Evolutionary conservation across 1,140 invertebrate species (phyloP).

Genomic region (Megalopta genalis): DNA sequence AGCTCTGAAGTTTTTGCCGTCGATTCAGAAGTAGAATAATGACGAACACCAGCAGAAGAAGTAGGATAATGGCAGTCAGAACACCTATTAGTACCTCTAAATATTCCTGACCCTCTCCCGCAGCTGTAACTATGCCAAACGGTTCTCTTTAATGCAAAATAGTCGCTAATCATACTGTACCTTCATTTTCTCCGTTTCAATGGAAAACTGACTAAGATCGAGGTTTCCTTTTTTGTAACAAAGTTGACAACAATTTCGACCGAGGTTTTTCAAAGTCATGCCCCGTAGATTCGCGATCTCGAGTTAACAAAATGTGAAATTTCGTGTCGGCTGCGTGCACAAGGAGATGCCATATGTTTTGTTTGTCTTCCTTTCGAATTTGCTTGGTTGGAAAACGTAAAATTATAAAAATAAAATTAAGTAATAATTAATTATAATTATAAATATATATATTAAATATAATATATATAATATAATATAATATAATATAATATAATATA

Average conservation of each 20-base stretch:
- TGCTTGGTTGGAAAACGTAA: too few relatives aligned
- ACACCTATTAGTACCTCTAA: constrained; percentile 88
- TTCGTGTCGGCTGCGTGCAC: too few relatives aligned
- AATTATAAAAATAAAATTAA: too few relatives aligned
- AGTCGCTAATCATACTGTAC: background rate
- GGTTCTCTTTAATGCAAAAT: constrained; percentile 42
- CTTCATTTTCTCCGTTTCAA: background rate
- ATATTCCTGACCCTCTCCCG: constrained; percentile 83
- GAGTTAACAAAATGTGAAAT: background rate
- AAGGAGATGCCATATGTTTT: too few relatives aligned
- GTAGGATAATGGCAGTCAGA: constrained; percentile 86
- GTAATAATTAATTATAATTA: too few relatives aligned
- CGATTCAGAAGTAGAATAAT: constrained; percentile 85
- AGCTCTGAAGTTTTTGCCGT: constrained; percentile 84
- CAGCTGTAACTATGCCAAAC: constrained; percentile 80
- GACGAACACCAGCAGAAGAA: constrained; percentile 84
- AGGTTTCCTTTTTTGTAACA: background rate
- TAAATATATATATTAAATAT: too few relatives aligned
- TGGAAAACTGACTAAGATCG: background rate
- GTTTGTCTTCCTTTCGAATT: too few relatives aligned
- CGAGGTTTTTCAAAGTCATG: background rate
- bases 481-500: too few relatives aligned
- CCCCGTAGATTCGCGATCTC: background rate
- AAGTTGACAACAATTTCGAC: background rate
- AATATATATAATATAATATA: too few relatives aligned